phyloP scores from a whole-genome alignment of 2,888 invertebrate genomes.

The Oscheius sp. region DNA sequence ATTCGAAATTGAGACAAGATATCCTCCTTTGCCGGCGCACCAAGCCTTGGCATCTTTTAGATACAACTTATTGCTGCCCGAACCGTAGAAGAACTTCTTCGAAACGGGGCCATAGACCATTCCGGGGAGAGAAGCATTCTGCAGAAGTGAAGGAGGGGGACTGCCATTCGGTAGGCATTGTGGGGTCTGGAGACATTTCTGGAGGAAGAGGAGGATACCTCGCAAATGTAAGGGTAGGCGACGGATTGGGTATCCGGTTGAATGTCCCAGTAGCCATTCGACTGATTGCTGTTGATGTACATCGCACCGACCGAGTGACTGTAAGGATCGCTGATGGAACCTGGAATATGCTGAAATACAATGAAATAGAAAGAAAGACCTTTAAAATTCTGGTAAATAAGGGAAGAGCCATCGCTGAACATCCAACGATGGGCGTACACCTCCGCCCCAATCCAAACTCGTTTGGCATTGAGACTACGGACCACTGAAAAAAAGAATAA shows the following conservation, averaged over 20 bases:
- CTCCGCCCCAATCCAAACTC: constrained; percentile 30
- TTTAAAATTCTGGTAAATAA: constrained; percentile 26
- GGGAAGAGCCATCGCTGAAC: constrained; percentile 12
- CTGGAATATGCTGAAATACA: background rate
- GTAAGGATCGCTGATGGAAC: constrained; percentile 18
- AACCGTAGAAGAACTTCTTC: constrained; percentile 21
- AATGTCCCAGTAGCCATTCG: constrained; percentile 22
- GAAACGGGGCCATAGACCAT: constrained; percentile 26
- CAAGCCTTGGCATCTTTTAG: constrained; percentile 7
- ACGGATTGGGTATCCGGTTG: constrained; percentile 13
- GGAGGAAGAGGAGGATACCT: too few relatives aligned
- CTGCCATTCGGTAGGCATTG: constrained; percentile 19
- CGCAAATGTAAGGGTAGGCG: constrained; percentile 24
- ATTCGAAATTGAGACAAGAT: constrained; percentile 18
- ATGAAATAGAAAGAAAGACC: background rate
- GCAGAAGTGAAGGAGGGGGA: constrained; percentile 22
- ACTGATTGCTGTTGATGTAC: constrained; percentile 16
- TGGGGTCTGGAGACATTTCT: background rate
- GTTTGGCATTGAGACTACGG: constrained; percentile 18
- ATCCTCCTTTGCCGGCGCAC: constrained; percentile 14
- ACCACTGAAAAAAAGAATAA: constrained; percentile 3
- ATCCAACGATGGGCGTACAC: constrained; percentile 19
- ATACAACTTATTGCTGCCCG: constrained; percentile 26
- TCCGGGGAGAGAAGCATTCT: constrained; percentile 27
- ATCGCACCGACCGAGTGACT: constrained; percentile 21